Evolutionary conservation across 2,113 vertebrate genomes (phyloP).

Genomic region (Vombatus ursinus): DNA sequence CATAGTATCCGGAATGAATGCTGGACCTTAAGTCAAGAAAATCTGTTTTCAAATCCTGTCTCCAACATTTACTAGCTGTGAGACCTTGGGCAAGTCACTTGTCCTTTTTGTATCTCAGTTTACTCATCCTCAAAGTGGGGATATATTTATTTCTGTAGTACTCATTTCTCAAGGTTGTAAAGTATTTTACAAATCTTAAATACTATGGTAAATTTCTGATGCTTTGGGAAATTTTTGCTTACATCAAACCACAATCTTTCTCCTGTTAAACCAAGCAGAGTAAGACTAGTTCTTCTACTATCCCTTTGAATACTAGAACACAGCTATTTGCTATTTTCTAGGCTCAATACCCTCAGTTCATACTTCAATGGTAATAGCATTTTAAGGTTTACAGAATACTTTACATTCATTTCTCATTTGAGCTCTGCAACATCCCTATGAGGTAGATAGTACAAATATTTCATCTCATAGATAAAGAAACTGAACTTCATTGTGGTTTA

Average conservation of each 20-base stretch:
- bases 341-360: neutral
- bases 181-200: neutral
- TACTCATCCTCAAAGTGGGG: neutral
- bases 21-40: neutral
- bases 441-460: neutral
- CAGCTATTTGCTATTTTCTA: neutral
- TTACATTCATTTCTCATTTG: neutral
- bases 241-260: neutral
- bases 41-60: neutral
- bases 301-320: neutral
- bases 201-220: neutral
- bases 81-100: neutral
- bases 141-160: neutral
- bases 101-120: neutral
- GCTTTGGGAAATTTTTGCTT: neutral
- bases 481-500: neutral
- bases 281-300: neutral
- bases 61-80: neutral
- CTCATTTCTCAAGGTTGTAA: neutral
- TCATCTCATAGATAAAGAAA: neutral
- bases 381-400: neutral
- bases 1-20: neutral
- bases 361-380: neutral
- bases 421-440: neutral
- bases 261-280: neutral